A percentile compares a stretch with the other conserved stretches of the same genome.
Conservation (phyloP, 1,140 invertebrate genomes). For the Druon quercuslanigerum region DNA sequence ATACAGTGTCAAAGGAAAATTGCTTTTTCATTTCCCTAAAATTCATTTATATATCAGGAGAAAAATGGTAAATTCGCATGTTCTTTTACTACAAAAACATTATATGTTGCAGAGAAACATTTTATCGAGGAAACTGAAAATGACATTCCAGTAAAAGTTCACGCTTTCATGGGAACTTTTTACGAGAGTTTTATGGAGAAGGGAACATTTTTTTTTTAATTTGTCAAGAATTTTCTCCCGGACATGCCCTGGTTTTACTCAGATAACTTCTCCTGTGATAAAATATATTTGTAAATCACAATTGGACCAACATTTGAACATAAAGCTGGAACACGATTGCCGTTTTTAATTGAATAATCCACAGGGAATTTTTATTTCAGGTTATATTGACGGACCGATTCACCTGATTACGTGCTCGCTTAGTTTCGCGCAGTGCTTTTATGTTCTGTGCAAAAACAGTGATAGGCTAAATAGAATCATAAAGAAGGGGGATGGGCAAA, state of each 20-base stretch:
- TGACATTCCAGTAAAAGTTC: constrained; percentile 3
- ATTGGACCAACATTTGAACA: not conserved
- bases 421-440: constrained; percentile 54
- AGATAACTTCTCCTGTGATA: not conserved
- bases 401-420: constrained; percentile 56
- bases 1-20: no score
- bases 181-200: not conserved
- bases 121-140: not conserved
- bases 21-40: no score
- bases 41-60: no score
- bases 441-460: constrained; percentile 10
- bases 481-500: no score
- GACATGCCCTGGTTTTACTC: not conserved
- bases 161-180: not conserved
- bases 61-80: no score
- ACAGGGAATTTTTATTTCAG: constrained; percentile 55
- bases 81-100: not conserved
- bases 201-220: not conserved
- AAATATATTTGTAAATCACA: not conserved
- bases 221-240: not conserved
- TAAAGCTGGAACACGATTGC: not conserved
- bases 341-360: constrained; percentile 60
- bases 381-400: constrained; percentile 52
- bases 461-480: not conserved
- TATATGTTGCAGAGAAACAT: not conserved